Conservation (phyloP, 92 coral and sea anemone genomes). For the Galaxea fascicularis region DNA sequence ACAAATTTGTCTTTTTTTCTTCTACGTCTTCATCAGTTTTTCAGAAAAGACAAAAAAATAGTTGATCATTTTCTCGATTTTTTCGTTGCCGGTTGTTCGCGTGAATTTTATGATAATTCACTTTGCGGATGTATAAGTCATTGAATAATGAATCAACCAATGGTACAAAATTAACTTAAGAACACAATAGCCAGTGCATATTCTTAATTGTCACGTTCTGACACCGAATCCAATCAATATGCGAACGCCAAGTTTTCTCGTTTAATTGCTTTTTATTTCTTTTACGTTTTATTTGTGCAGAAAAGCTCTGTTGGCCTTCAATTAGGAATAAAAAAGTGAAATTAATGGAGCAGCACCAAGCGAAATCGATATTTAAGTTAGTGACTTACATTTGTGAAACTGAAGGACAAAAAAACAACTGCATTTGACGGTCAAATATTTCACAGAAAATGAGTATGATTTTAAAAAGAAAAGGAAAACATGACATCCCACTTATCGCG, state of each 20-base stretch:
- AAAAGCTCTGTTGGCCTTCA: neutral
- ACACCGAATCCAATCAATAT: neutral
- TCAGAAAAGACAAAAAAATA: neutral
- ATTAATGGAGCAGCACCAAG: neutral
- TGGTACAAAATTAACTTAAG: neutral
- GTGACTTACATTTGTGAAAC: neutral
- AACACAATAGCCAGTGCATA: neutral
- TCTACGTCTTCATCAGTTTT: neutral
- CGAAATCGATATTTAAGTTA: neutral
- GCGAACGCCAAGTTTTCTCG: neutral
- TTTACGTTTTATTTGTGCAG: neutral
- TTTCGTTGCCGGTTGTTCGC: neutral
- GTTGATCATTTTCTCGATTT: neutral
- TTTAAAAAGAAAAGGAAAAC: neutral
- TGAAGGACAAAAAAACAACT: neutral
- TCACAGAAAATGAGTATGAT: neutral
- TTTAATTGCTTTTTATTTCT: neutral
- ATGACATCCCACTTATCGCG: neutral
- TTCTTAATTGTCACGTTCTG: neutral
- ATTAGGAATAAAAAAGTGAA: neutral
- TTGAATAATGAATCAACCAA: conserved; percentile 37
- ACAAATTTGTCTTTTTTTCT: neutral
- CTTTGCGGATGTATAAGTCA: conserved; percentile 27
- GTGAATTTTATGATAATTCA: conserved; percentile 6
- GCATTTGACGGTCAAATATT: neutral